Evolutionary conservation across 1,140 invertebrate species (phyloP), one percentile per base, ranked within the genome.

Genomic region (Bacillus rossius): DNA sequence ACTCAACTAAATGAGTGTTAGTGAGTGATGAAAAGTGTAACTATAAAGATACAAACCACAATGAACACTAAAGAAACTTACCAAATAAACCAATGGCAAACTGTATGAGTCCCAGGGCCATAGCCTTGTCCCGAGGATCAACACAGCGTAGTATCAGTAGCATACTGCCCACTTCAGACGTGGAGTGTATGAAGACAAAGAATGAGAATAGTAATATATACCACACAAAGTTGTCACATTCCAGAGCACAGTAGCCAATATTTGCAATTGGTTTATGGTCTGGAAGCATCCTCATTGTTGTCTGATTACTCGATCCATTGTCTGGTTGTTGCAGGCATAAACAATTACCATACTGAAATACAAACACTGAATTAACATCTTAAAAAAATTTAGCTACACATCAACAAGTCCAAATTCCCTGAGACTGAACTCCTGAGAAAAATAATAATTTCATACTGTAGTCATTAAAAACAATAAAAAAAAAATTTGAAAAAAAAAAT

Each of bases 51-150:
- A 7, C 10, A 34, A 34, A 34, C 29, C 10, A 7, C 29, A 34
- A 34, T 7, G 29, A 34, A 34, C 4, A 34, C 10, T 34, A 34
- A 34, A 13, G 8, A n/a, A 34, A 75, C 75, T 79, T 72, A 84
- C 92, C 92, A 74, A 95, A 94, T 60, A 95, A 79, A 38, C 92
- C 92, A 64, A 94, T 94, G 49, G 92, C 91, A 75, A 93, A 94
- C 69, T 94, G 91, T 72, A 96, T 93, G 57, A 96, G 83, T 14
- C 92, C 93, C 67, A 96, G 81, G 50, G 93, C 93, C 91, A 95
- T 94, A 34, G 92, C 92, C 74, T 95, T 95, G 72, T 96, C 92
- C 76, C 85, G 82, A 20, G 91, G 91, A 74, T 94, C 89, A 17
- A 94, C 93, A 69, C 92, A 96, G 50, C 92, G 83, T 65, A 96